Conservation (phyloP, 2,113 vertebrate species). For the Halichoerus grypus region DNA sequence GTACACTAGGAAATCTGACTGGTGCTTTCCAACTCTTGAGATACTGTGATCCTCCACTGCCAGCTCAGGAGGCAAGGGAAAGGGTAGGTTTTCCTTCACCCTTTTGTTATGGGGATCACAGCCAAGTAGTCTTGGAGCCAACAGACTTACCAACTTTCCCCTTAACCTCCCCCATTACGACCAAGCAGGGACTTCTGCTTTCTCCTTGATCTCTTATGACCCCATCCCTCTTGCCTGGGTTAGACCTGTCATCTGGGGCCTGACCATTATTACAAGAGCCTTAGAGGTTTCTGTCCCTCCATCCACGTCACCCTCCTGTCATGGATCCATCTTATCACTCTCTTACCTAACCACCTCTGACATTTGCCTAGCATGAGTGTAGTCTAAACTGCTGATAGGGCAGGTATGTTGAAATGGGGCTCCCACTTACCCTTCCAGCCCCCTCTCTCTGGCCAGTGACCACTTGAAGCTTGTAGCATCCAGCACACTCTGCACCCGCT, state of each 20-base stretch:
- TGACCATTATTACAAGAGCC: background rate
- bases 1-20: background rate
- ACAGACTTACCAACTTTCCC: background rate
- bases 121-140: background rate
- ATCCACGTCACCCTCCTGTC: background rate
- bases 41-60: background rate
- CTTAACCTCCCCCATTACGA: background rate
- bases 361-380: background rate
- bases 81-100: background rate
- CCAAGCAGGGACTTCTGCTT: background rate
- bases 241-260: background rate
- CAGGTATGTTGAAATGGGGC: background rate
- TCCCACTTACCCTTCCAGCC: background rate
- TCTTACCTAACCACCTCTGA: conserved; percentile 17
- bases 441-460: background rate
- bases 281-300: background rate
- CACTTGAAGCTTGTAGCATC: background rate
- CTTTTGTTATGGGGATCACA: background rate
- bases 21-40: conserved; percentile 1
- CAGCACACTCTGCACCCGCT: background rate
- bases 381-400: background rate
- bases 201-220: background rate
- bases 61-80: background rate
- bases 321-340: background rate
- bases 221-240: background rate